These are phyloP conservation scores for Odontesthes bonariensis DNA, from an alignment of 2,113 vertebrate species.

Conservation along the genomic window DNA sequence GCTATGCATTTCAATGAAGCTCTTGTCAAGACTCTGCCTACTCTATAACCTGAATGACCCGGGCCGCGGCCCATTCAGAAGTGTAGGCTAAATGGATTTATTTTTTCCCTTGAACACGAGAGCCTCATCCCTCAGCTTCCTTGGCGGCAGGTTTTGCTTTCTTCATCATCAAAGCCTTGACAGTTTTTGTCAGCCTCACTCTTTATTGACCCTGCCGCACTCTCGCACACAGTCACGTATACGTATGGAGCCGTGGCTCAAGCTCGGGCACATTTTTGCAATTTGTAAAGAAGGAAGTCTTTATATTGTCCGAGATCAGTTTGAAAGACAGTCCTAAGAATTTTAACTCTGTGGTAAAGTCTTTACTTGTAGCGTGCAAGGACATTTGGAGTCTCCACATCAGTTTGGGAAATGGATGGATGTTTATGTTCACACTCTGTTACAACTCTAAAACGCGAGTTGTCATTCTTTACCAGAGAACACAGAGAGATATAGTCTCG, in stretches of 20 bases:
- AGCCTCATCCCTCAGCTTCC: constrained; percentile 53
- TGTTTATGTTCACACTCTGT: neutral
- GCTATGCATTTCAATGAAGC: constrained; percentile 83
- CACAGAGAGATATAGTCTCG: constrained; percentile 53
- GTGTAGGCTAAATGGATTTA: constrained; percentile 66
- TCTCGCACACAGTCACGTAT: constrained; percentile 5
- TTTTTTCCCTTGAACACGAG: constrained; percentile 36
- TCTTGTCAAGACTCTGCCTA: constrained; percentile 73
- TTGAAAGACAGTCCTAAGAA: neutral
- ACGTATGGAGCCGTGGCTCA: neutral
- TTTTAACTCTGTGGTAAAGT: too few species aligned
- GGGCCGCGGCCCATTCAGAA: constrained; percentile 57
- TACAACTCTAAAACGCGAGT: too few species aligned
- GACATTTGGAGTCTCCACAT: neutral
- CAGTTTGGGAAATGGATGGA: neutral
- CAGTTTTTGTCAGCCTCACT: constrained; percentile 51
- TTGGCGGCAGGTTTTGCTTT: constrained; percentile 44
- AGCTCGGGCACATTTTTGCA: too few species aligned
- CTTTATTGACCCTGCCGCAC: constrained; percentile 37
- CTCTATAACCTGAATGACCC: constrained; percentile 74
- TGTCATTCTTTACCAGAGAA: neutral
- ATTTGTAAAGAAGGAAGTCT: neutral
- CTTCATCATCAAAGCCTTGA: constrained; percentile 50
- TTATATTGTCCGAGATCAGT: neutral
- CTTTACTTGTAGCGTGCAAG: too few species aligned